These are phyloP conservation scores for Pelagia noctiluca DNA, from an alignment of 30 jellyfish, hydroid and myxozoan genomes.

Conservation along the genomic window DNA sequence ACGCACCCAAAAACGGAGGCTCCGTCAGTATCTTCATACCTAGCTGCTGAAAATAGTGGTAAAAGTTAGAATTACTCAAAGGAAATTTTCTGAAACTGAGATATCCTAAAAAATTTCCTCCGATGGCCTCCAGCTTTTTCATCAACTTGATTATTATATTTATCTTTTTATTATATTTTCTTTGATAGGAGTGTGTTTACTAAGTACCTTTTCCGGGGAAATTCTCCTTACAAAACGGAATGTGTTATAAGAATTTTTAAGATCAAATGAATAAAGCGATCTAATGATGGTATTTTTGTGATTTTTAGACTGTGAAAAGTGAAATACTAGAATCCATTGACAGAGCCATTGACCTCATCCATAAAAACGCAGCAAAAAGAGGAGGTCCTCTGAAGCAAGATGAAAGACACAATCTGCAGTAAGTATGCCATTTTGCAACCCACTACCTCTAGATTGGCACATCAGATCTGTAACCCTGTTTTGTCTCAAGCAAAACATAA, in stretches of 20 bases:
- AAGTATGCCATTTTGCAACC: slow-evolving; percentile 49
- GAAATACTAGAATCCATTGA: slow-evolving; percentile 88
- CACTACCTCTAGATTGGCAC: too few relatives aligned
- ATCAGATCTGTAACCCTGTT: too few relatives aligned
- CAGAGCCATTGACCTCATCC: slow-evolving; percentile 72
- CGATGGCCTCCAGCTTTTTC: background rate
- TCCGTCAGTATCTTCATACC: too few relatives aligned
- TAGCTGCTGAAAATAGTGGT: too few relatives aligned
- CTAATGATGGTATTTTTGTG: background rate
- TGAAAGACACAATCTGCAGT: slow-evolving; percentile 80
- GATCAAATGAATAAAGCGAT: too few relatives aligned
- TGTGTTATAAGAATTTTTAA: too few relatives aligned
- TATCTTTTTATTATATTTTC: background rate
- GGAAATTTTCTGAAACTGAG: too few relatives aligned
- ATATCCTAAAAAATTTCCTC: too few relatives aligned
- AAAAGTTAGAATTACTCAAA: too few relatives aligned
- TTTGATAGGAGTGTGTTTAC: background rate
- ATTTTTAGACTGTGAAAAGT: slow-evolving; percentile 66
- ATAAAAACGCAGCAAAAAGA: slow-evolving; percentile 50
- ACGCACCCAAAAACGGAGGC: too few relatives aligned
- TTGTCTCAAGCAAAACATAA: too few relatives aligned
- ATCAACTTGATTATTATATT: background rate
- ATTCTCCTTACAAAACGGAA: background rate
- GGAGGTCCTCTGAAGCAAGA: slow-evolving; percentile 68
- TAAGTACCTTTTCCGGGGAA: background rate